Evolutionary conservation across 2,113 vertebrate genomes (phyloP).

Genomic region (Perccottus glenii): DNA sequence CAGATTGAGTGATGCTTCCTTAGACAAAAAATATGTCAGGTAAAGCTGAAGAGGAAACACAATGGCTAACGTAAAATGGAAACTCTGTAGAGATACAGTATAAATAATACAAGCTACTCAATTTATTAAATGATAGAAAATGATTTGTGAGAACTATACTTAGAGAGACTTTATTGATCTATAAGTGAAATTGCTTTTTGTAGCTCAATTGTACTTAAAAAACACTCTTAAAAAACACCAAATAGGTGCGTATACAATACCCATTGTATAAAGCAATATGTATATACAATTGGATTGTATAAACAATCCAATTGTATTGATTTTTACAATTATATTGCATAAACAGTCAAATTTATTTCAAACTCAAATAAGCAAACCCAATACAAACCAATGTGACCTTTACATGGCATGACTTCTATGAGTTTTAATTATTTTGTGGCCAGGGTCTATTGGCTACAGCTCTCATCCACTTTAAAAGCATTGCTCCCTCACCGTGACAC

Average conservation of each 20-base stretch:
- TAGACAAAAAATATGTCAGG: conserved; percentile 48
- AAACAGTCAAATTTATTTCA: not conserved
- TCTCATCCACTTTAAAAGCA: conserved; percentile 55
- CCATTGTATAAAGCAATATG: no score
- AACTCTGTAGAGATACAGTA: not conserved
- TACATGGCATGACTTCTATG: conserved; percentile 3
- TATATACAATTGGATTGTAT: no score
- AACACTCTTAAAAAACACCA: no score
- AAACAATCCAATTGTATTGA: no score
- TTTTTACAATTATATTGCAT: no score
- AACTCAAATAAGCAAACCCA: conserved; percentile 21
- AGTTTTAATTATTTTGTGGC: conserved; percentile 26
- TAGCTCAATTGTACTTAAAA: no score
- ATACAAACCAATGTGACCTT: conserved; percentile 23
- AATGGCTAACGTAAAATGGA: conserved; percentile 5
- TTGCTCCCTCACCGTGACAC: conserved; percentile 41
- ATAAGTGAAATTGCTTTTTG: no score
- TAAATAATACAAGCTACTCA: no score
- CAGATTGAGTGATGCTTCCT: conserved; percentile 48
- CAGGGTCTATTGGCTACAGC: conserved; percentile 27
- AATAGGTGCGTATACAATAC: no score
- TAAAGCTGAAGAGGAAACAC: conserved; percentile 26
- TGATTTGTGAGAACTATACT: no score
- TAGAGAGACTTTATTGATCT: no score
- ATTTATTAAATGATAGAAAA: no score